Evolutionary conservation across 1,140 invertebrate species (phyloP).

Genomic region (Drosophila ohnishii): DNA sequence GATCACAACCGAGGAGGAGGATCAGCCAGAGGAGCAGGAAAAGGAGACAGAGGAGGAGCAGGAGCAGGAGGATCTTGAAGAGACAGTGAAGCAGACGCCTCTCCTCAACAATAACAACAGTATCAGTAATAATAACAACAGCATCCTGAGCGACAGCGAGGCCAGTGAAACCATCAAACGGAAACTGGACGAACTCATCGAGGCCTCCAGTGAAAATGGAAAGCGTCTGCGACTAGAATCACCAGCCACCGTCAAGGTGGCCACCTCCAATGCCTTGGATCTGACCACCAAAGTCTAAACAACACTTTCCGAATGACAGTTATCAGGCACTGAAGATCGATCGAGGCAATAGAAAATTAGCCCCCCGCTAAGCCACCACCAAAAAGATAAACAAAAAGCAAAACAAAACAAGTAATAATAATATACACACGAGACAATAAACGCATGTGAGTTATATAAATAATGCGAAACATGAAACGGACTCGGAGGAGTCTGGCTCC

Average conservation of each 20-base stretch:
- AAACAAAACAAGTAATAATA: conserved; percentile 20
- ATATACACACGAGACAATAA: conserved; percentile 27
- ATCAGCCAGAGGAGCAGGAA: conserved; percentile 77
- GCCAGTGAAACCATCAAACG: conserved; percentile 79
- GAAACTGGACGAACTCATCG: conserved; percentile 63
- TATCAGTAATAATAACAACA: conserved; percentile 68
- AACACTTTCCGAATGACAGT: conserved; percentile 23
- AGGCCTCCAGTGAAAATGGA: conserved; percentile 84
- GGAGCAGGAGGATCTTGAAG: conserved; percentile 40
- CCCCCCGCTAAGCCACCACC: conserved; percentile 53
- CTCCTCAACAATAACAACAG: conserved; percentile 62
- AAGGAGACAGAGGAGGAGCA: conserved; percentile 38
- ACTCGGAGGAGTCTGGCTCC: conserved; percentile 24
- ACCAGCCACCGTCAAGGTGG: conserved; percentile 68
- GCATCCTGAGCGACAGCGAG: conserved; percentile 57
- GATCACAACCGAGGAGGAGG: conserved; percentile 58
- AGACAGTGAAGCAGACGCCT: conserved; percentile 55
- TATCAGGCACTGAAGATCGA: conserved; percentile 44
- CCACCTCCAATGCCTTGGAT: conserved; percentile 86
- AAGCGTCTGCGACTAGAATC: conserved; percentile 83
- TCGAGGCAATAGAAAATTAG: conserved; percentile 36
- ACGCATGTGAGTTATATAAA: conserved; percentile 40
- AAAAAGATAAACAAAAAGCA: conserved; percentile 36
- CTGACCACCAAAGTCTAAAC: conserved; percentile 85
- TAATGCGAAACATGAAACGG: conserved; percentile 24